Conservation (phyloP, 2,113 vertebrate species). For the Eulemur rufifrons region DNA sequence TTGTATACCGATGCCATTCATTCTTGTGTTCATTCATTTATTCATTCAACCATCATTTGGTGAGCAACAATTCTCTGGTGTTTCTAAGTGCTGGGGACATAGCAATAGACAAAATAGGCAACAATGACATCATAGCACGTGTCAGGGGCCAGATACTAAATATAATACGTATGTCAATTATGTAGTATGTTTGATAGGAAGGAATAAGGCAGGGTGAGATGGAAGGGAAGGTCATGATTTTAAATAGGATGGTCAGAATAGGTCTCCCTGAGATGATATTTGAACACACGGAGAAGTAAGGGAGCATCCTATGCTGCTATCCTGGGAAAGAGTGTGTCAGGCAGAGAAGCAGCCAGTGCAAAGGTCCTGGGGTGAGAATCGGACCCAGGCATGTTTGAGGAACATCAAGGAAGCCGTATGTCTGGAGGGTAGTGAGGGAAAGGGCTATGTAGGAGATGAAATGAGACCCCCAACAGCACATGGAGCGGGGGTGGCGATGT, state of each 20-base stretch:
- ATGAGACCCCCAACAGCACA: not conserved
- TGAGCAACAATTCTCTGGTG: not conserved
- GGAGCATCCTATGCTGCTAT: fast-evolving
- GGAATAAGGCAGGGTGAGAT: not conserved
- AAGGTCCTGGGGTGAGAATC: not conserved
- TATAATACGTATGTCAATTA: not conserved
- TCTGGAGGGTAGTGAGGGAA: not conserved
- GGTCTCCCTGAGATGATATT: not conserved
- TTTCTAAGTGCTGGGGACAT: not conserved
- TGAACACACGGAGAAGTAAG: not conserved
- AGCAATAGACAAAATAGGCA: not conserved
- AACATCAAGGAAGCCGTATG: not conserved
- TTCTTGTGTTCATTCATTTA: not conserved
- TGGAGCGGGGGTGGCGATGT: fast-evolving
- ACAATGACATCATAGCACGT: not conserved
- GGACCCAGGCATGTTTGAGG: not conserved
- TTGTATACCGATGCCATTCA: not conserved
- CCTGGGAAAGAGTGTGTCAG: not conserved
- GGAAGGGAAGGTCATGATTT: not conserved
- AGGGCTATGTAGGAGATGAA: not conserved
- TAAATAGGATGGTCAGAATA: not conserved
- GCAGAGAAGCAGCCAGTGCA: not conserved
- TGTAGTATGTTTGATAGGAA: not conserved
- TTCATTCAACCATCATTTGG: not conserved
- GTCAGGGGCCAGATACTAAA: not conserved